phyloP scores from a whole-genome alignment of 2,888 invertebrate species.

The Sarcophaga subvicina region DNA sequence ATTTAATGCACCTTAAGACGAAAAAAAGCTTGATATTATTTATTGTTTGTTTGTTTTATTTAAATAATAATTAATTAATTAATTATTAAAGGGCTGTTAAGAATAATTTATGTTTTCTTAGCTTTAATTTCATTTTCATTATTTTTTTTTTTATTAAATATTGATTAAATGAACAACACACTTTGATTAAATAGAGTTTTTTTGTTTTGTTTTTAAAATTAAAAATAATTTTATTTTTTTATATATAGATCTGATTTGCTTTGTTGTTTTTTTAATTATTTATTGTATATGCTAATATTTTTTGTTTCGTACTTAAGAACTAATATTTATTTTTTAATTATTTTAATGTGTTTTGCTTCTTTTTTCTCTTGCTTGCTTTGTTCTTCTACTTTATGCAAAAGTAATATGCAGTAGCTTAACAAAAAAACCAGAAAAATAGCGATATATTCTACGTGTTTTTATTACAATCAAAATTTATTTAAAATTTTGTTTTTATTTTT shows the following conservation, averaged over 20 bases:
- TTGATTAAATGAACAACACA: conserved; percentile 64
- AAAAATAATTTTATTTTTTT: conserved; percentile 43
- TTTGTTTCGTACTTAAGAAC: conserved; percentile 56
- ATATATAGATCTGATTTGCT: conserved; percentile 44
- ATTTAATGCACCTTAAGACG: conserved; percentile 68
- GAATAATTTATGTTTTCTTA: background rate
- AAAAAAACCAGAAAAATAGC: background rate
- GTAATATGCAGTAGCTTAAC: background rate
- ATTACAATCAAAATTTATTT: conserved; percentile 53
- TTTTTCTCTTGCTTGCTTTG: conserved; percentile 31
- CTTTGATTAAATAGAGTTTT: conserved; percentile 65
- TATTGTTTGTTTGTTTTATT: conserved; percentile 46
- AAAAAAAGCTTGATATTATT: conserved; percentile 64
- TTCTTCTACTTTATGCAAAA: conserved; percentile 17
- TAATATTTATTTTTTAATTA: conserved; percentile 48
- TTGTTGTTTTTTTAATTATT: conserved; percentile 46
- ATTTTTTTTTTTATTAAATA: conserved; percentile 37
- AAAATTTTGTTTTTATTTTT: conserved; percentile 5
- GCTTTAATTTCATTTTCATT: background rate
- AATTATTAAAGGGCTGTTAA: background rate
- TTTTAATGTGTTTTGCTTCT: conserved; percentile 14
- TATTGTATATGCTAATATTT: conserved; percentile 55
- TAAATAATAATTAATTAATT: conserved; percentile 42
- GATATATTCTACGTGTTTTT: conserved; percentile 7
- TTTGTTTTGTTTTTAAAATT: conserved; percentile 52